Evolutionary conservation across 2,888 invertebrate genomes (phyloP), one percentile per base, ranked within the genome.

Genomic region (Syritta pipiens): DNA sequence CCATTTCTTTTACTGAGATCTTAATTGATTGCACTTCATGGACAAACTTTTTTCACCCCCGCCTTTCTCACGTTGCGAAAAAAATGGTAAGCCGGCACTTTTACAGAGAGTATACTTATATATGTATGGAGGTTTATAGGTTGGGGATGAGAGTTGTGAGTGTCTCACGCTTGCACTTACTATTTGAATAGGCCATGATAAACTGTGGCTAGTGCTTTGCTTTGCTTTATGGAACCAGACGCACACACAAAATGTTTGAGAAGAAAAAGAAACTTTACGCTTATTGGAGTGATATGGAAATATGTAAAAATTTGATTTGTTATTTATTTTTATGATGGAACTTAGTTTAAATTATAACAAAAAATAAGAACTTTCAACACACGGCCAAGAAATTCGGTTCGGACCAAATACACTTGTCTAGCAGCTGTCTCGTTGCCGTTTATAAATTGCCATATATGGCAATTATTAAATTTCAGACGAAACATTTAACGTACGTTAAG

Each of bases 381-480:
- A 62, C 53, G 40, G 42, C 65, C 60, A 44, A 55, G 42, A 62
- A 79, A 62, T 17, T 67, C 60, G 22, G 49, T 60, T 48, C 60
- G 17, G 55, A 75, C 53, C 53, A 48, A 37, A 68, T 74, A 57
- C 37, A 79, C 67, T 48, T 60, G 79, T 74, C 79, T 79, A 62
- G 72, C 79, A 79, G 79, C 79, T 79, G 79, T 79, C 79, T 68
- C 32, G 35, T 55, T 49, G 57, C 59, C 65, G 67, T 68, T 68
- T 48, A 49, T 37, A 51, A 55, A 82, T 65, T 68, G 68, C 82
- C 82, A 79, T 81, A 81, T 82, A 82, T 71, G 82, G 82, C 49
- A 63, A 81, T 71, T 63, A 71, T 76, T 32, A 28, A 40, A 63
- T 75, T 75, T 75, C 40, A 74, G 65, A 57, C 51, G 32, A 62